Evolutionary conservation across 2,113 vertebrate species (phyloP).

Genomic region (Microcebus lehilahytsara): DNA sequence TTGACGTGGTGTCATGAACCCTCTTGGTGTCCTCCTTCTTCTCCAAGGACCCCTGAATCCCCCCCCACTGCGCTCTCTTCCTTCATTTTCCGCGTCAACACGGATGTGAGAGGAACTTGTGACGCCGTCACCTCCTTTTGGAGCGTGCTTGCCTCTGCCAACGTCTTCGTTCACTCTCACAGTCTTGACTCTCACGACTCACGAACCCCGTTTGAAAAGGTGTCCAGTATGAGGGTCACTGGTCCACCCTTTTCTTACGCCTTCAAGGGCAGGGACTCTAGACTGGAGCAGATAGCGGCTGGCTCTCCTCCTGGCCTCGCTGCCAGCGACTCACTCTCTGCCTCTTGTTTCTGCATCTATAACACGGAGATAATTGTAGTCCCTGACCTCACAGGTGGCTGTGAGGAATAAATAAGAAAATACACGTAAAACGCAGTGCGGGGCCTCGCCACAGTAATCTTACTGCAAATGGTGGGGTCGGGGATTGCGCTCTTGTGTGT

Average conservation of each 20-base stretch:
- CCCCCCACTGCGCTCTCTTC: neutral
- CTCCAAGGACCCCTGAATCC: neutral
- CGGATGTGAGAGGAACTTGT: neutral
- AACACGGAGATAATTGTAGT: neutral
- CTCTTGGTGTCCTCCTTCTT: neutral
- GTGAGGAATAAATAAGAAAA: neutral
- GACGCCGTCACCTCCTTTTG: neutral
- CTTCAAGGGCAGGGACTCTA: neutral
- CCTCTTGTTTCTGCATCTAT: neutral
- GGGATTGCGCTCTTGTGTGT: neutral
- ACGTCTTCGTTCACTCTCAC: neutral
- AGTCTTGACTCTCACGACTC: neutral
- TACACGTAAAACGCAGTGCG: neutral
- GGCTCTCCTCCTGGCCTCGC: neutral
- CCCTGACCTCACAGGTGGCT: neutral
- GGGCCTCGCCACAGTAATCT: neutral
- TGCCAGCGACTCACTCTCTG: neutral
- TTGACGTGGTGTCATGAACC: neutral
- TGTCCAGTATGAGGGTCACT: neutral
- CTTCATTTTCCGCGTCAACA: neutral
- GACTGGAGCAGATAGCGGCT: neutral
- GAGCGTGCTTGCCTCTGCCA: neutral
- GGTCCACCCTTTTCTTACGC: neutral
- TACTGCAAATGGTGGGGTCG: neutral
- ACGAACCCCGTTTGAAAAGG: neutral